A percentile compares a stretch with the other conserved stretches of the same genome.
phyloP scores from a whole-genome alignment of 1,140 invertebrate species.

The Hylyphantes graminicola region DNA sequence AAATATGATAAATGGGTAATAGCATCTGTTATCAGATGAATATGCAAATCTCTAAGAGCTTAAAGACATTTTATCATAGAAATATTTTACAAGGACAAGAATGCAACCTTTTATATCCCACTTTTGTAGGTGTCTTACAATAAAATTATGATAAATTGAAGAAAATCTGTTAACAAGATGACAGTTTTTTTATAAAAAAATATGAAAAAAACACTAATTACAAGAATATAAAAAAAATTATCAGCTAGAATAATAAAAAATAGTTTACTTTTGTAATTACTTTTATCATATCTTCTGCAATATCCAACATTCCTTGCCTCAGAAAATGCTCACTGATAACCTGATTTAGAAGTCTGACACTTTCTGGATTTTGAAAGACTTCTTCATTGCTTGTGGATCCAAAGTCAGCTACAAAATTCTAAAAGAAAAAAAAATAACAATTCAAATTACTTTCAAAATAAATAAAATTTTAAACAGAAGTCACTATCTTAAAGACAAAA shows the following conservation, averaged over 20 bases:
- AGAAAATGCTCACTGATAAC: conserved; percentile 98
- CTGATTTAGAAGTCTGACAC: conserved; percentile 86
- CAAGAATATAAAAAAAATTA: background rate
- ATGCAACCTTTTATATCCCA: too few relatives aligned
- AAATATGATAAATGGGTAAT: too few relatives aligned
- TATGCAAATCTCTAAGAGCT: too few relatives aligned
- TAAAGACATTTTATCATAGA: too few relatives aligned
- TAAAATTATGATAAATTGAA: background rate
- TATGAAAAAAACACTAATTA: background rate
- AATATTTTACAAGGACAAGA: too few relatives aligned
- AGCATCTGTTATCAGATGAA: too few relatives aligned
- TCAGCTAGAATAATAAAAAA: background rate
- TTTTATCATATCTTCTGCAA: conserved; percentile 80
- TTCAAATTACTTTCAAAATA: background rate
- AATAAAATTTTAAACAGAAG: background rate
- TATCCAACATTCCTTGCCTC: conserved; percentile 90
- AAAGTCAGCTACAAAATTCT: conserved; percentile 93
- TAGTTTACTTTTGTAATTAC: conserved; percentile 64
- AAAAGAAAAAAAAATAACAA: conserved; percentile 58
- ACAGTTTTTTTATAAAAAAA: background rate
- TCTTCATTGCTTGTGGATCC: conserved; percentile 87
- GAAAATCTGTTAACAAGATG: background rate
- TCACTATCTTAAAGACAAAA: too few relatives aligned
- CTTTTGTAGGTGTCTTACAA: too few relatives aligned
- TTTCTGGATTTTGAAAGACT: conserved; percentile 82